Evolutionary conservation across 2,113 vertebrate species (phyloP).

Genomic region (Microtus oregoni): DNA sequence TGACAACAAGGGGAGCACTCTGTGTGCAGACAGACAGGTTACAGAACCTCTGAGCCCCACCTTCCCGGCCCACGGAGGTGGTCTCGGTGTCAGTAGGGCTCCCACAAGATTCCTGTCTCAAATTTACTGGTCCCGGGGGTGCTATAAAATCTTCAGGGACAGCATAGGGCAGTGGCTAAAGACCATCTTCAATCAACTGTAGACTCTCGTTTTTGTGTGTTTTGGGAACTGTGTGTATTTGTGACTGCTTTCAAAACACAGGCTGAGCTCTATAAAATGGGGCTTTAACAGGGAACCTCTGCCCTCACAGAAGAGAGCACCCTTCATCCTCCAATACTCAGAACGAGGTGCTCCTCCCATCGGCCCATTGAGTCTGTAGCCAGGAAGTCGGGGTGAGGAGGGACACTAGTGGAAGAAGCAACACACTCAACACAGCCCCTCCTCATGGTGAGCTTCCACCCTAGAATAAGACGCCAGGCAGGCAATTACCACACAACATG

Average conservation of each 20-base stretch:
- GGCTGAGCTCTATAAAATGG: conserved; percentile 2
- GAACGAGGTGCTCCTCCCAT: not conserved
- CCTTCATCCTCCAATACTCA: not conserved
- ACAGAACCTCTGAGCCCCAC: conserved; percentile 38
- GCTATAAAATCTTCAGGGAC: not conserved
- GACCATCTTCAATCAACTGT: not conserved
- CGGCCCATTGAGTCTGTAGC: not conserved
- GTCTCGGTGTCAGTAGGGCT: not conserved
- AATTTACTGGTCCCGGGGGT: not conserved
- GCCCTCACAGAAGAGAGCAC: not conserved
- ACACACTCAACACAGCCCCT: not conserved
- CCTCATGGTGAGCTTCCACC: not conserved
- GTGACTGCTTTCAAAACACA: conserved; percentile 17
- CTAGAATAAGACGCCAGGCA: too few species aligned
- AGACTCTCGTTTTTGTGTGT: not conserved
- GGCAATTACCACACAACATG: not conserved
- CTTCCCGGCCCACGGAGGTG: not conserved
- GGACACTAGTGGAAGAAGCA: not conserved
- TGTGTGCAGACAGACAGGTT: conserved; percentile 51
- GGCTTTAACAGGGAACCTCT: not conserved
- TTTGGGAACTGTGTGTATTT: conserved; percentile 45
- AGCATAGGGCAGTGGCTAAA: not conserved
- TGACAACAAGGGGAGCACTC: not conserved
- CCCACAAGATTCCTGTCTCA: not conserved
- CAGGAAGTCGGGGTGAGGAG: not conserved